Evolutionary conservation across 2,797 vertebrate species (phyloP).

Genomic region (Propithecus perrieri): DNA sequence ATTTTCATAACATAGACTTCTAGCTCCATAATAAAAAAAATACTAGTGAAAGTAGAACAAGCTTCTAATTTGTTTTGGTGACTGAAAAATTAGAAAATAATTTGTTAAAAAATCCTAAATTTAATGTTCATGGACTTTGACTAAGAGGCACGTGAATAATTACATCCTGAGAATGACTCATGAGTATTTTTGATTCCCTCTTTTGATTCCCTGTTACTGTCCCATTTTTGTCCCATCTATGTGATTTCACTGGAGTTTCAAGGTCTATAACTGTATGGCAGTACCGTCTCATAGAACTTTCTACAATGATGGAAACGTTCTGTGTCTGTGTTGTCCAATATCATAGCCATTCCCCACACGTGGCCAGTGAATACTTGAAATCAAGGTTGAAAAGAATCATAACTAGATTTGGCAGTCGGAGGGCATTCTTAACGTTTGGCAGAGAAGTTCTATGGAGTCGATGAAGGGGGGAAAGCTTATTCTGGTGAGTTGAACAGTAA

Average conservation of each 20-base stretch:
- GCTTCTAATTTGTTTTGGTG: neutral
- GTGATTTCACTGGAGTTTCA: neutral
- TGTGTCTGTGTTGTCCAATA: neutral
- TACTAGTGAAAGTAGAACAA: neutral
- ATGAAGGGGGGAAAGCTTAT: neutral
- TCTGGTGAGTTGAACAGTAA: neutral
- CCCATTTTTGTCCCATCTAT: neutral
- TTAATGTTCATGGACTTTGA: slow-evolving; percentile 23
- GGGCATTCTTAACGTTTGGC: neutral
- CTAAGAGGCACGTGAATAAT: neutral
- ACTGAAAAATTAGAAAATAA: slow-evolving; percentile 14
- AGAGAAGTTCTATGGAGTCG: neutral
- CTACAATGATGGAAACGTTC: neutral
- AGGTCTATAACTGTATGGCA: neutral
- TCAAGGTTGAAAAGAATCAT: neutral
- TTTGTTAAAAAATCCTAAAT: slow-evolving; percentile 30
- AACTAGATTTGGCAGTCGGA: neutral
- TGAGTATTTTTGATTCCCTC: neutral
- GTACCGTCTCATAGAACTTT: neutral
- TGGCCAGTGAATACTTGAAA: neutral
- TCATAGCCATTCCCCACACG: neutral
- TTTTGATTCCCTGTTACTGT: neutral
- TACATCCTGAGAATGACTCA: neutral
- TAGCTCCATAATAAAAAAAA: neutral
- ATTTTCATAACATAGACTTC: neutral